These are phyloP conservation scores for Anguilla marmorata DNA, from an alignment of 2,797 vertebrate genomes.

Conservation along the genomic window DNA sequence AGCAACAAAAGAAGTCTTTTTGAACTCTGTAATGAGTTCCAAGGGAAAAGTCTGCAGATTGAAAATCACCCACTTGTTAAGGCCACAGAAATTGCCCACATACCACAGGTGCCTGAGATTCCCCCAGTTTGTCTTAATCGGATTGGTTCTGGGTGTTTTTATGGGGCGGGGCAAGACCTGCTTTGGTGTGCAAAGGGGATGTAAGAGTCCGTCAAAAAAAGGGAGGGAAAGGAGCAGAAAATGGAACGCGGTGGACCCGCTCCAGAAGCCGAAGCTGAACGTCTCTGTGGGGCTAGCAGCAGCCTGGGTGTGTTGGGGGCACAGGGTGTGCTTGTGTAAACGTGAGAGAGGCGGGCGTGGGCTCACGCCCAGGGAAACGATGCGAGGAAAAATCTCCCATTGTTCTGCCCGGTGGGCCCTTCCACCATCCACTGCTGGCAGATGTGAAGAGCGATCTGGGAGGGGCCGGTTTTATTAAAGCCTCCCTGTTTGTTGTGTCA, in stretches of 20 bases:
- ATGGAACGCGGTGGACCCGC: not conserved
- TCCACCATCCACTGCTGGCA: constrained; percentile 39
- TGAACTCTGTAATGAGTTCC: not conserved
- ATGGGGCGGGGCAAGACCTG: not conserved
- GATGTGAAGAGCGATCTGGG: constrained; percentile 40
- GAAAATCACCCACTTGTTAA: not conserved
- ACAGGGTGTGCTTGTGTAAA: constrained; percentile 4
- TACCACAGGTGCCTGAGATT: not conserved
- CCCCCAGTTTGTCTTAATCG: not conserved
- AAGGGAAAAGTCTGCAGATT: not conserved
- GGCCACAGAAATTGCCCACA: not conserved
- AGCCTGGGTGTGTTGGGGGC: constrained; percentile 6
- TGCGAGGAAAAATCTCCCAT: constrained; percentile 58
- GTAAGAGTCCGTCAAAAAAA: not conserved
- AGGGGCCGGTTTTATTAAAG: constrained; percentile 72
- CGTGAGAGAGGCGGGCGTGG: constrained; percentile 5
- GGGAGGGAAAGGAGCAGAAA: not conserved
- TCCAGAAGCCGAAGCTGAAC: not conserved
- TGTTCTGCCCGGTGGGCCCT: constrained; percentile 46
- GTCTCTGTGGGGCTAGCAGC: not conserved
- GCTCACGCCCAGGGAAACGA: constrained; percentile 37
- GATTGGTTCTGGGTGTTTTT: not conserved
- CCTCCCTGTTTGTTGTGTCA: constrained; percentile 64
- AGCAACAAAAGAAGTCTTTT: not conserved
- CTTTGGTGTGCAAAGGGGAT: not conserved